Conservation (phyloP, 2,113 vertebrate species). For the Jaculus jaculus region DNA sequence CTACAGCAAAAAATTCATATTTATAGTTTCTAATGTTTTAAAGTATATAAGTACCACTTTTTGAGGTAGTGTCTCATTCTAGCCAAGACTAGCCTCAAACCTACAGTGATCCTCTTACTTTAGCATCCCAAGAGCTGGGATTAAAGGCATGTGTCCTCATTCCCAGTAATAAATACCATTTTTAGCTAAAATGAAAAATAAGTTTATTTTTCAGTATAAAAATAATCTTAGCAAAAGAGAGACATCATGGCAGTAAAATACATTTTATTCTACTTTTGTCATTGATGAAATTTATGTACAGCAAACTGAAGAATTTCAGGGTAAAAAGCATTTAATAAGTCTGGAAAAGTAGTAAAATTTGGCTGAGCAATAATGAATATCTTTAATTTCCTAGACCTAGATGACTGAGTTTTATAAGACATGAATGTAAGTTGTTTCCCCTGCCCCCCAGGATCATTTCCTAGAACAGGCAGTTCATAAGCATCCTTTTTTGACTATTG, state of each 20-base stretch:
- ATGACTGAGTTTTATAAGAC: not conserved
- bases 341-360: not conserved
- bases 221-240: not conserved
- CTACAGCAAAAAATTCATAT: not conserved
- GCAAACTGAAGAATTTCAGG: not conserved
- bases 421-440: not conserved
- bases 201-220: not conserved
- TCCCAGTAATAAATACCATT: too few species aligned
- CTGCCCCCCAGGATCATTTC: not conserved
- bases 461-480: slow-evolving; percentile 1
- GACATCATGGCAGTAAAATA: not conserved
- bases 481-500: not conserved
- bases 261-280: slow-evolving; percentile 12
- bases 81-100: not conserved
- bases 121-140: too few species aligned
- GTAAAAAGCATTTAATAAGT: not conserved
- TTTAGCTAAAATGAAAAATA: not conserved
- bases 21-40: not conserved
- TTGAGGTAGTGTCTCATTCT: not conserved
- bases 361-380: not conserved
- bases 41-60: not conserved
- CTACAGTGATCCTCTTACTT: too few species aligned
- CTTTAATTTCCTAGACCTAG: not conserved
- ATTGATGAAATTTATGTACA: not conserved
- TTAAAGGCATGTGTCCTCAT: too few species aligned